Evolutionary conservation across 2,888 invertebrate genomes (phyloP), one percentile per base, ranked within the genome.

Genomic region (Lymantria dispar): DNA sequence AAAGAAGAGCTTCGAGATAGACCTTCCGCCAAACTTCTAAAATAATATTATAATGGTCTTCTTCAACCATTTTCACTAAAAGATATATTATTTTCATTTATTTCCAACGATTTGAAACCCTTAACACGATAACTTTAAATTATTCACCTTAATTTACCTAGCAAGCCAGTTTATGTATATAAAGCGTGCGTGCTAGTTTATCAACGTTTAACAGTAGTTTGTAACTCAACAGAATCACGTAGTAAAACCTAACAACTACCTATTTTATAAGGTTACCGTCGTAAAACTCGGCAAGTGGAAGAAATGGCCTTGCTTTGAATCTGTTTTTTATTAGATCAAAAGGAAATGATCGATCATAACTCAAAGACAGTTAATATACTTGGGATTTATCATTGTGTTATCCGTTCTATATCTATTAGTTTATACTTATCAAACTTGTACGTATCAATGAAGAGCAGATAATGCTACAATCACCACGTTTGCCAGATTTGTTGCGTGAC

Each of bases 201-300:
- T 69, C 58, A 68, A 62, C 54, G 45, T 41, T 37, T 54, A 14
- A 46, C 55, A 62, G 47, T 47, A 55, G 44, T 56, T 47, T 60
- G 44, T 60, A 45, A 61, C 52, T 54, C 52, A 48, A 52, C 43
- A 43, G 49, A 55, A 54, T 53, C 43, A 41, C 46, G 47, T 49
- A 55, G 53, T 67, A 62, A 66, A 67, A 55, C 58, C 52, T 47
- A 54, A 56, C 50, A 64, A 65, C 62, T 62, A 58, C 54, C 54
- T 55, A 56, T 56, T 66, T 62, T 65, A 68, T 65, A 62, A 68
- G 56, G 62, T 66, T 66, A 68, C 72, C 70, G 62, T 69, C 68
- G 46, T 70, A 72, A 72, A 69, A 58, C 46, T 44, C 48, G 38
- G 58, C 55, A 59, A 59, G 57, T 62, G 67, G 56, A 55, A 60